phyloP scores from a whole-genome alignment of 2,888 invertebrate genomes.

The Colostygia pectinataria region DNA sequence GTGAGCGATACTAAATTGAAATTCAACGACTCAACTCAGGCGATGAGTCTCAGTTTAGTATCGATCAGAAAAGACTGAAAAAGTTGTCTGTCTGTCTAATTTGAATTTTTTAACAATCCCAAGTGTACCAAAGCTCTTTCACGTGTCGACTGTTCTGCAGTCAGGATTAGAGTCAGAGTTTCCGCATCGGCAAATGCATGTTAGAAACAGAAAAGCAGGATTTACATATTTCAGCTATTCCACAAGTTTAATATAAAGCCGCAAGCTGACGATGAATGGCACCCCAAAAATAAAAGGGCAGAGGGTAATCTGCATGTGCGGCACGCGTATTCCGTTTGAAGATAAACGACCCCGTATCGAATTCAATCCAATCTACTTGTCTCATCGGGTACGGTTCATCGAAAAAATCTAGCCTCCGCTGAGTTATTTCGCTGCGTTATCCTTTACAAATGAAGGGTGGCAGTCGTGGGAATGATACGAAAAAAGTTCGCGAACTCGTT shows the following conservation, averaged over 20 bases:
- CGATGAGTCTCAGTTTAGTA: constrained; percentile 1
- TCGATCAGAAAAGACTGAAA: constrained; percentile 13
- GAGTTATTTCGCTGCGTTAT: constrained; percentile 22
- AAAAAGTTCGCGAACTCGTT: constrained; percentile 11
- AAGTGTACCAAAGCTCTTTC: constrained; percentile 4
- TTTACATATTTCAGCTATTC: constrained; percentile 16
- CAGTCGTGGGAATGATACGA: constrained; percentile 1
- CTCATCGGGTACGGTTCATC: constrained; percentile 26
- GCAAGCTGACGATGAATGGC: constrained; percentile 16
- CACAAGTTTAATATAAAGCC: constrained; percentile 20
- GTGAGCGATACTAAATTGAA: constrained; percentile 10
- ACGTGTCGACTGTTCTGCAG: constrained; percentile 4
- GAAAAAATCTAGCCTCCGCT: constrained; percentile 21
- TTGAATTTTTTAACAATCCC: constrained; percentile 11
- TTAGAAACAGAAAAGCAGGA: constrained; percentile 7
- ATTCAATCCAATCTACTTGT: constrained; percentile 33
- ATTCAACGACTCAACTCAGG: constrained; percentile 5
- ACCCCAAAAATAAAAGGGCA: constrained; percentile 24
- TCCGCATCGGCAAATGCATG: not conserved
- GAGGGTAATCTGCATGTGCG: constrained; percentile 30
- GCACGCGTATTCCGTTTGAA: constrained; percentile 50
- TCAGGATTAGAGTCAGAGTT: constrained; percentile 2
- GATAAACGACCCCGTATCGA: constrained; percentile 59
- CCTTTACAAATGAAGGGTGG: constrained; percentile 21
- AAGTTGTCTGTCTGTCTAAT: constrained; percentile 3